These are phyloP conservation scores for Drosophila acutilabella DNA, from an alignment of 2,888 invertebrate species.

Conservation along the genomic window DNA sequence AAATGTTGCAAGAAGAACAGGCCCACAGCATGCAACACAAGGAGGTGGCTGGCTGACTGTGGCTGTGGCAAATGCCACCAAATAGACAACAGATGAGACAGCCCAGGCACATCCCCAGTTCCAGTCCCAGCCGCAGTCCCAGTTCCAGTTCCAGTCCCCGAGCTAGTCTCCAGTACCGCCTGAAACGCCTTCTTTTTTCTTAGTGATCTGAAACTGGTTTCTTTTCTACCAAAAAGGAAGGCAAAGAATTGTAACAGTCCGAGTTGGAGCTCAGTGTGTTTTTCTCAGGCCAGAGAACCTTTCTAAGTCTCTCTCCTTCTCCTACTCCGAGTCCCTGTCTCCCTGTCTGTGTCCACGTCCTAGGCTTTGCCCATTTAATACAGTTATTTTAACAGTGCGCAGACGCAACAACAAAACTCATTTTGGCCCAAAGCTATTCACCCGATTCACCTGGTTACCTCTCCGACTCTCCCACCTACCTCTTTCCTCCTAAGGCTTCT, in stretches of 20 bases:
- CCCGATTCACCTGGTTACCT: constrained; percentile 31
- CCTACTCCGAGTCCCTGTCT: not conserved
- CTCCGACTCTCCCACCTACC: not conserved
- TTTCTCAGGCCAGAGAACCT: constrained; percentile 43
- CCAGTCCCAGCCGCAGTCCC: constrained; percentile 11
- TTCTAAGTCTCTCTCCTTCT: constrained; percentile 37
- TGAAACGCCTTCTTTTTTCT: constrained; percentile 60
- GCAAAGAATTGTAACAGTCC: constrained; percentile 57
- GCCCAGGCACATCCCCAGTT: constrained; percentile 62
- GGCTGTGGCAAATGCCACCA: constrained; percentile 37
- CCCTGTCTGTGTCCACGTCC: constrained; percentile 37
- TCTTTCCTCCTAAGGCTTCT: not conserved
- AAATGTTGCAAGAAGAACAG: constrained; percentile 77
- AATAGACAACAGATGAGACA: constrained; percentile 78
- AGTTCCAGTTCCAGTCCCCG: constrained; percentile 12
- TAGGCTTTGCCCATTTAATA: constrained; percentile 75
- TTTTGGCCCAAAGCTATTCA: constrained; percentile 65
- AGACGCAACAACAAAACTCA: constrained; percentile 39
- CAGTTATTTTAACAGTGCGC: constrained; percentile 68
- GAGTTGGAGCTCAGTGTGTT: not conserved
- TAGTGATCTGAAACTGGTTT: constrained; percentile 45
- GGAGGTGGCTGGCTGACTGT: constrained; percentile 18
- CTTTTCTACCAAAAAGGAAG: constrained; percentile 28
- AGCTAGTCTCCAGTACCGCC: constrained; percentile 50
- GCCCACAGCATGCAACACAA: constrained; percentile 62